Evolutionary conservation across 37 sponge, comb jelly and placozoan genomes (phyloP).

Genomic region (Trichoplax adhaerens): DNA sequence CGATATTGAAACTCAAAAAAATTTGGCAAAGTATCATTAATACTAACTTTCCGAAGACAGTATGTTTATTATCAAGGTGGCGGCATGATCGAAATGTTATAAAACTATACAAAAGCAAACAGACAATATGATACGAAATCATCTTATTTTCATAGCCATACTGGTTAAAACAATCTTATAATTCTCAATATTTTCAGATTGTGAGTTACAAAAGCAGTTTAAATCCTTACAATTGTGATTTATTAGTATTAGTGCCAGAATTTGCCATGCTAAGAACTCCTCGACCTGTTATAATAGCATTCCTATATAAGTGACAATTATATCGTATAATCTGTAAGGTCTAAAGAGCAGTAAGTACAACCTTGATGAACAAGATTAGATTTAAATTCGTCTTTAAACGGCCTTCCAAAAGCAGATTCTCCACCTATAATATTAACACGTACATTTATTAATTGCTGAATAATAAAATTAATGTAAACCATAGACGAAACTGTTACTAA

Average conservation of each 20-base stretch:
- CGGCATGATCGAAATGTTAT: constrained; percentile 78
- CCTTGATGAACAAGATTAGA: constrained; percentile 75
- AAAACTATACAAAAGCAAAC: constrained; percentile 26
- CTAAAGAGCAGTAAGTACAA: background rate
- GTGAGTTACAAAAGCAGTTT: background rate
- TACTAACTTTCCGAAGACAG: constrained; percentile 69
- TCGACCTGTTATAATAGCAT: constrained; percentile 27
- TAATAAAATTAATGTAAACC: too few species aligned
- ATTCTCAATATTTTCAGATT: too few species aligned
- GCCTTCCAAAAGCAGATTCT: constrained; percentile 63
- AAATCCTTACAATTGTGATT: constrained; percentile 60
- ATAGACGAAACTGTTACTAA: background rate
- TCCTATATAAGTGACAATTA: too few species aligned
- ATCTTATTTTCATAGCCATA: too few species aligned
- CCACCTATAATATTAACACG: constrained; percentile 29
- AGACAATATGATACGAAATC: background rate
- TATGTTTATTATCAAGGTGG: constrained; percentile 85
- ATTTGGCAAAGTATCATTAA: background rate
- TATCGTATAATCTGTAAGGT: background rate
- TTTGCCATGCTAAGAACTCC: constrained; percentile 94
- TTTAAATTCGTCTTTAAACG: constrained; percentile 84
- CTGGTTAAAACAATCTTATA: too few species aligned
- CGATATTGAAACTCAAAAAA: background rate
- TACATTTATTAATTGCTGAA: too few species aligned
- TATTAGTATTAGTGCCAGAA: constrained; percentile 77